Conservation (phyloP, 2,888 invertebrate genomes). For the Lithophane ornitopus region DNA sequence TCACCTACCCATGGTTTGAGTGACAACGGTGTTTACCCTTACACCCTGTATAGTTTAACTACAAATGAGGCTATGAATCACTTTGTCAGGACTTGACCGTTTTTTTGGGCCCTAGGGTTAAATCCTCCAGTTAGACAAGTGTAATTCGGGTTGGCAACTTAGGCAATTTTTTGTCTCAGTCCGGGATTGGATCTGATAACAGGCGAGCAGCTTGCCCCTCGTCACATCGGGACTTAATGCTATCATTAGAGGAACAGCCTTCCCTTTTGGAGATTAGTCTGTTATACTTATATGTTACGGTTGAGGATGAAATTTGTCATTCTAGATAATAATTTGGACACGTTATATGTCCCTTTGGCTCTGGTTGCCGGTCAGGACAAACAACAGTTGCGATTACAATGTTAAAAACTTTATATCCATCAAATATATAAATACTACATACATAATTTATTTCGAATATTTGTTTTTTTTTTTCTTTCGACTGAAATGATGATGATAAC, state of each 20-base stretch:
- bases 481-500: background rate
- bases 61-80: constrained; percentile 14
- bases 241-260: constrained; percentile 50
- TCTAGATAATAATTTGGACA: background rate
- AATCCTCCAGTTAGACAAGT: constrained; percentile 7
- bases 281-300: constrained; percentile 31
- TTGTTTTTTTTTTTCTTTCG: too few relatives aligned
- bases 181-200: constrained; percentile 43
- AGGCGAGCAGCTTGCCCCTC: constrained; percentile 44
- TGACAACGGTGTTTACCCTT: too few relatives aligned
- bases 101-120: constrained; percentile 2
- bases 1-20: too few relatives aligned
- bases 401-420: background rate
- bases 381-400: background rate
- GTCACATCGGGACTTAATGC: constrained; percentile 48
- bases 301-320: constrained; percentile 15
- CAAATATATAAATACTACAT: background rate
- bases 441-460: background rate
- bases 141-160: constrained; percentile 33
- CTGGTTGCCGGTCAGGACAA: background rate
- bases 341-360: background rate
- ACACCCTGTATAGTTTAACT: constrained; percentile 17
- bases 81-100: background rate
- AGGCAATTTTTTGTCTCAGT: constrained; percentile 43
- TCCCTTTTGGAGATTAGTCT: constrained; percentile 34